Evolutionary conservation across 2,888 invertebrate genomes (phyloP).

Genomic region (Corbicula japonica): DNA sequence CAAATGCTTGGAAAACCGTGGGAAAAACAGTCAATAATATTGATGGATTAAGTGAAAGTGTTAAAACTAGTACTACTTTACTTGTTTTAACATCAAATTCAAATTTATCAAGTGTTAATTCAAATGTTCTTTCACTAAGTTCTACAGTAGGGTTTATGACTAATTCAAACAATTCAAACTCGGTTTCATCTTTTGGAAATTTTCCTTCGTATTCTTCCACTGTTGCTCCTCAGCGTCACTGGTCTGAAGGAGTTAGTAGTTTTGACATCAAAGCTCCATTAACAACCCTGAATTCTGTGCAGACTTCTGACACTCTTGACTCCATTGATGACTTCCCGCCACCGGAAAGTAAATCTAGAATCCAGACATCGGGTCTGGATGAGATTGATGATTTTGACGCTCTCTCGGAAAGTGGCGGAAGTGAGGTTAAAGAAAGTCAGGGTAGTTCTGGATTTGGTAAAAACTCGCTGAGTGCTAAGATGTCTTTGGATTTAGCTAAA

Average conservation of each 20-base stretch:
- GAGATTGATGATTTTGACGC: conserved; percentile 68
- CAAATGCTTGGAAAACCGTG: conserved; percentile 69
- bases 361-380: conserved; percentile 45
- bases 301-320: conserved; percentile 52
- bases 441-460: conserved; percentile 22
- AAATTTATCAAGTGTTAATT: conserved; percentile 16
- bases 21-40: conserved; percentile 58
- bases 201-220: conserved; percentile 10
- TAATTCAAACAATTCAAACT: conserved; percentile 15
- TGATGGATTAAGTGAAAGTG: conserved; percentile 58
- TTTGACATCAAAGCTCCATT: conserved; percentile 11
- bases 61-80: conserved; percentile 26
- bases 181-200: conserved; percentile 6
- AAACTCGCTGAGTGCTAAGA: too few species aligned
- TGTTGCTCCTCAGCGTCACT: conserved; percentile 7
- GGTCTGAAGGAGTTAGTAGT: conserved; percentile 29
- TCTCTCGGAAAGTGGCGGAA: conserved; percentile 45
- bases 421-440: conserved; percentile 22
- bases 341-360: conserved; percentile 30
- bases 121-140: too few species aligned
- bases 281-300: not conserved
- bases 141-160: too few species aligned
- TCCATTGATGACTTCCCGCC: conserved; percentile 66
- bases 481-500: conserved; percentile 5
- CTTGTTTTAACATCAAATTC: conserved; percentile 9